phyloP scores from a whole-genome alignment of 2,888 invertebrate species.

The Cerceris ruficornis region DNA sequence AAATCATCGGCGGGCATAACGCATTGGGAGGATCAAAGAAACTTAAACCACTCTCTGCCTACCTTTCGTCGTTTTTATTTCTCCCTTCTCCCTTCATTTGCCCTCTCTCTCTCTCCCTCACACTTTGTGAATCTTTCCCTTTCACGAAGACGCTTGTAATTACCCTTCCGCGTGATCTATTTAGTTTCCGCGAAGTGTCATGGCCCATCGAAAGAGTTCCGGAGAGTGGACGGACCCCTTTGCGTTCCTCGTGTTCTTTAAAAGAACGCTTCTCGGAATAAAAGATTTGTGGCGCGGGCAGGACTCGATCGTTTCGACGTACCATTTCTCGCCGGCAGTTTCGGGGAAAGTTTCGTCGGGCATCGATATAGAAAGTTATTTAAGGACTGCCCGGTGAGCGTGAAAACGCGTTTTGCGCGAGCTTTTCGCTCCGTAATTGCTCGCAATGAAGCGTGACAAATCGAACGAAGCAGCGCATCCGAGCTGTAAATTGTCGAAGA shows the following conservation, averaged over 20 bases:
- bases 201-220: conserved; percentile 74
- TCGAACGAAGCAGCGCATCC: too few species aligned
- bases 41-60: conserved; percentile 59
- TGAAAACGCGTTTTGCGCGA: background rate
- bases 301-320: conserved; percentile 46
- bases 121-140: conserved; percentile 38
- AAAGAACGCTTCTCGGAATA: conserved; percentile 63
- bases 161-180: conserved; percentile 76
- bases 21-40: conserved; percentile 80
- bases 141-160: conserved; percentile 73
- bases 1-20: conserved; percentile 76
- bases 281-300: conserved; percentile 48
- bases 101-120: background rate
- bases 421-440: background rate
- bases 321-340: conserved; percentile 10
- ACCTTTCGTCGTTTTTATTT: conserved; percentile 50
- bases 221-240: conserved; percentile 45
- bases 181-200: conserved; percentile 74
- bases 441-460: too few species aligned
- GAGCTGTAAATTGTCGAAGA: too few species aligned
- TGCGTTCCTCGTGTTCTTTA: conserved; percentile 47
- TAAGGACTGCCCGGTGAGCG: background rate
- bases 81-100: background rate
- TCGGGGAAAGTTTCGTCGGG: background rate
- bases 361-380: conserved; percentile 6